phyloP scores from a whole-genome alignment of 2,113 vertebrate species.

The Coptodon rendalli region DNA sequence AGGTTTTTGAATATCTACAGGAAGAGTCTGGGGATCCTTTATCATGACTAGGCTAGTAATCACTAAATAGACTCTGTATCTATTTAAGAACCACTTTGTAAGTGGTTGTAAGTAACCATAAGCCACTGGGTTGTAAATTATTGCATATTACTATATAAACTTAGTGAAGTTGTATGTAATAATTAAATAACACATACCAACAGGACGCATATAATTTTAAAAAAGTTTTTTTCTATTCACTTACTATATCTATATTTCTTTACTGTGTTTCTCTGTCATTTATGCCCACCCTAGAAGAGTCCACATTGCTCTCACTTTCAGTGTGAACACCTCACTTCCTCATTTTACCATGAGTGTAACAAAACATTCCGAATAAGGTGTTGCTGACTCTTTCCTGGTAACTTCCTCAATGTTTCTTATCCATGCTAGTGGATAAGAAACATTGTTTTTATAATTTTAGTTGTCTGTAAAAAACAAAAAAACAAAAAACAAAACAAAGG shows the following conservation, averaged over 20 bases:
- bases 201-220: rapidly evolving
- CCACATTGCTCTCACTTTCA: background rate
- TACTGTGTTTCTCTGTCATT: background rate
- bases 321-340: background rate
- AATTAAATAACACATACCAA: background rate
- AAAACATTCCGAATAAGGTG: background rate
- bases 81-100: background rate
- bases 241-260: background rate
- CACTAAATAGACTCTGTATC: background rate
- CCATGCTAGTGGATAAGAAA: background rate
- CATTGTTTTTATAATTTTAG: background rate
- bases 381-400: background rate
- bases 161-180: background rate
- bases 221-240: background rate
- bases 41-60: background rate
- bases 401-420: background rate
- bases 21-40: background rate
- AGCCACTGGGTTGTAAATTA: background rate
- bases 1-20: background rate
- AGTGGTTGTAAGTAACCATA: rapidly evolving
- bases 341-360: background rate
- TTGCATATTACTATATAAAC: background rate
- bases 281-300: background rate
- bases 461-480: background rate
- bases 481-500: no score